These are phyloP conservation scores for Gasterosteus aculeatus DNA, from an alignment of 2,113 vertebrate species.

Conservation along the genomic window DNA sequence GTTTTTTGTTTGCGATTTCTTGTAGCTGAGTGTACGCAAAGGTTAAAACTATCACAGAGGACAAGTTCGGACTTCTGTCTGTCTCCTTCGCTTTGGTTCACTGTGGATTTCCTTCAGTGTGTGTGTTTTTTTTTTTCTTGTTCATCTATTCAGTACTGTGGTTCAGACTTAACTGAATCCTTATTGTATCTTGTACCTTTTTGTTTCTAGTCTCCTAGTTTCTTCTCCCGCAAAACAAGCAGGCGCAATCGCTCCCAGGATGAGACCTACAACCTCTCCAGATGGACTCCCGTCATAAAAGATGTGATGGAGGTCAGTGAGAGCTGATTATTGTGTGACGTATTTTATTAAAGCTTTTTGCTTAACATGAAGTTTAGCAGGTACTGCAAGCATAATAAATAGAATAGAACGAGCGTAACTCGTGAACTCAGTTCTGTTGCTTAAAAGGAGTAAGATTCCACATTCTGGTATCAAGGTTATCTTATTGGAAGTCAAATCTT, in stretches of 20 bases:
- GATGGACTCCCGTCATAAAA: constrained; percentile 95
- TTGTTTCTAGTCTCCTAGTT: constrained; percentile 56
- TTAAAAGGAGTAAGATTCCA: neutral
- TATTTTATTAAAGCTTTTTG: neutral
- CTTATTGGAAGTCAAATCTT: neutral
- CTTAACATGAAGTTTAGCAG: neutral
- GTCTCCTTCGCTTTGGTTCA: neutral
- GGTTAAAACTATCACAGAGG: neutral
- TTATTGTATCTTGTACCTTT: constrained; percentile 1
- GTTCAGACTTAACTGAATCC: neutral
- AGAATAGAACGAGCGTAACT: neutral
- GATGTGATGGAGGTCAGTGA: constrained; percentile 93
- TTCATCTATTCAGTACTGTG: neutral
- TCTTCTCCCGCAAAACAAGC: constrained; percentile 77
- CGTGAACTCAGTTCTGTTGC: neutral
- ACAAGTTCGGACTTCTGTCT: neutral
- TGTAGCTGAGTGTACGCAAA: neutral
- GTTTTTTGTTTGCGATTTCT: too few species aligned
- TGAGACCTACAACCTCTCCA: constrained; percentile 92
- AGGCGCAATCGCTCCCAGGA: constrained; percentile 89
- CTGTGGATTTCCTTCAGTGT: neutral
- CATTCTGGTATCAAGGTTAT: neutral
- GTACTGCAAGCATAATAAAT: neutral
- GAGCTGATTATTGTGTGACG: neutral
- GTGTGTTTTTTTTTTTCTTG: neutral